Evolutionary conservation across 2,113 vertebrate genomes (phyloP).

Genomic region (Prochilodus magdalenae): DNA sequence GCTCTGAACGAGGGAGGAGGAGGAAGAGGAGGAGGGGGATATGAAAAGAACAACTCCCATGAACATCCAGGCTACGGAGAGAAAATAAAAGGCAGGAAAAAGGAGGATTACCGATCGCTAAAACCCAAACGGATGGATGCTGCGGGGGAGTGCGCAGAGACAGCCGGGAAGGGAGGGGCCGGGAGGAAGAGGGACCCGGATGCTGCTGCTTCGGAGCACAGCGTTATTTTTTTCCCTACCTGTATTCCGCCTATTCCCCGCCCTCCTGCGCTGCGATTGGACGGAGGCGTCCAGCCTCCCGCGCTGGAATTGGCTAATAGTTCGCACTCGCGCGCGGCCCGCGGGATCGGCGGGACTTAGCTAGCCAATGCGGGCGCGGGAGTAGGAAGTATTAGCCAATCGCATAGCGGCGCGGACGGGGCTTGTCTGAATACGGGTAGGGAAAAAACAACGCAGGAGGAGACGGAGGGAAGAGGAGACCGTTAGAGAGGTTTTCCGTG

Average conservation of each 20-base stretch:
- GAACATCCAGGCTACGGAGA: too few relatives aligned
- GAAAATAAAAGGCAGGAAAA: too few relatives aligned
- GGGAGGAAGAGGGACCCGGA: conserved; percentile 68
- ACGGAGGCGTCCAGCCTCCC: neutral
- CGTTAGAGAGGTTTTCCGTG: conserved; percentile 18
- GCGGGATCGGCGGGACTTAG: conserved; percentile 15
- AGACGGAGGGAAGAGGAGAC: conserved; percentile 20
- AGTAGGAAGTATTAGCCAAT: neutral
- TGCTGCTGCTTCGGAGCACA: conserved; percentile 62
- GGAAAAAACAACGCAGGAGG: conserved; percentile 11
- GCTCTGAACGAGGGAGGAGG: too few relatives aligned
- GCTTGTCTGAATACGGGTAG: conserved; percentile 24
- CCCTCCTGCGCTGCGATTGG: neutral
- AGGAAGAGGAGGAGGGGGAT: too few relatives aligned
- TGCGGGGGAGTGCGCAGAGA: conserved; percentile 33
- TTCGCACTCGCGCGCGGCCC: neutral
- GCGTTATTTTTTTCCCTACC: conserved; percentile 50
- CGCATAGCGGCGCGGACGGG: conserved; percentile 14
- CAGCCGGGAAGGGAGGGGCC: conserved; percentile 45
- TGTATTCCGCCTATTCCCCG: neutral
- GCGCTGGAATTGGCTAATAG: neutral
- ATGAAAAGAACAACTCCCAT: too few relatives aligned
- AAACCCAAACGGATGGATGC: conserved; percentile 40
- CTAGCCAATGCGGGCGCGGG: neutral
- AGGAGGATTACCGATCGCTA: neutral